Percentiles rank a stretch among this genome's conserved stretches.
These are phyloP conservation scores for Brachypodius melanocephalos DNA, from an alignment of 2,113 vertebrate species.

Conservation along the genomic window DNA sequence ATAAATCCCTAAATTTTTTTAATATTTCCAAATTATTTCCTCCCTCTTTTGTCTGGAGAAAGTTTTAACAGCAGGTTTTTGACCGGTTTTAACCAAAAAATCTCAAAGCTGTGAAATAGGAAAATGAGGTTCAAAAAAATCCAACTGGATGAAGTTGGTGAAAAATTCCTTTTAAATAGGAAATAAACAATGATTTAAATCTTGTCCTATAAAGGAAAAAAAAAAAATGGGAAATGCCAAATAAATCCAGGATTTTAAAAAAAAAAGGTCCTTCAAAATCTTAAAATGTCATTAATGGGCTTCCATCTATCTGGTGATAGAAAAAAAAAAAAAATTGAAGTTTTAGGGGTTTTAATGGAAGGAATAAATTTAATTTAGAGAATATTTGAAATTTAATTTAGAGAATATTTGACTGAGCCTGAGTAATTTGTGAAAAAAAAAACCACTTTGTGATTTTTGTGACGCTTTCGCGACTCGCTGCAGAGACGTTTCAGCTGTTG, in stretches of 20 bases:
- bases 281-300: background rate
- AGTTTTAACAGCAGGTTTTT: background rate
- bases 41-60: background rate
- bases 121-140: background rate
- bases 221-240: background rate
- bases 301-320: background rate
- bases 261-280: background rate
- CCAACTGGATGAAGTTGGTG: background rate
- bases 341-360: background rate
- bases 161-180: background rate
- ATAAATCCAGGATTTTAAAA: background rate
- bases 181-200: background rate
- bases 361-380: background rate
- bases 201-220: background rate
- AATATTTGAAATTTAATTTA: background rate
- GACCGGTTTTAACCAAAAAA: background rate
- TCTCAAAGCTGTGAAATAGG: background rate
- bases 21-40: background rate
- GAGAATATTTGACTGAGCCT: background rate
- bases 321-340: background rate
- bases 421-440: background rate
- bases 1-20: no score
- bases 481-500: background rate
- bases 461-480: fast-evolving
- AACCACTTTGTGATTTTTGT: background rate